These are phyloP conservation scores for Galendromus occidentalis DNA, from an alignment of 1,140 invertebrate genomes.

Conservation along the genomic window DNA sequence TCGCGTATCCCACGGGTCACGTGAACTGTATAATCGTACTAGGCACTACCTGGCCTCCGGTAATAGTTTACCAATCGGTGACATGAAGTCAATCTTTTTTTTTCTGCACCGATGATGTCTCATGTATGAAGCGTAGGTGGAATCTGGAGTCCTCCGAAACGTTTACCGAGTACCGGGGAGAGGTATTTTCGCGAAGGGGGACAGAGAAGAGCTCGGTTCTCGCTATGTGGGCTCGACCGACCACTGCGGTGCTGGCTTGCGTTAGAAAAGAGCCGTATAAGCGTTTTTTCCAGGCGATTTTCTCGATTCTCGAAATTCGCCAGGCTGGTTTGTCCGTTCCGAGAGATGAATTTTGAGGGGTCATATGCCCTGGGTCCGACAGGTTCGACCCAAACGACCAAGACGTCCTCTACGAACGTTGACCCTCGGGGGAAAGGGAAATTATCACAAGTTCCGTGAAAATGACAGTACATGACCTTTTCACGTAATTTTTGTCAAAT, in stretches of 20 bases:
- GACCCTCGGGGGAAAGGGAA: slow-evolving; percentile 1
- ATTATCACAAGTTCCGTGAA: background rate
- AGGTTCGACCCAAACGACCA: background rate
- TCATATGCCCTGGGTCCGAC: background rate
- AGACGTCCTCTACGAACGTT: background rate
- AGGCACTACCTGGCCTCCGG: too few species aligned
- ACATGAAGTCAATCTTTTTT: too few species aligned
- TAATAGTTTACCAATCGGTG: too few species aligned
- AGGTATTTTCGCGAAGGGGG: too few species aligned
- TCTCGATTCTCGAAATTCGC: background rate
- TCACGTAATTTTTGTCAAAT: background rate
- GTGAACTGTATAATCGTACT: too few species aligned
- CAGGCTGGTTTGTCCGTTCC: background rate
- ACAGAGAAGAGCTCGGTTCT: too few species aligned
- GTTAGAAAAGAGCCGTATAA: background rate
- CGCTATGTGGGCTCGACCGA: too few species aligned
- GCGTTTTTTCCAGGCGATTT: background rate
- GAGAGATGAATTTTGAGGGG: slow-evolving; percentile 8
- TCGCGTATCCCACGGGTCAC: too few species aligned
- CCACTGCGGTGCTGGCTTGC: background rate
- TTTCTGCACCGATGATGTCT: too few species aligned
- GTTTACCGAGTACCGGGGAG: too few species aligned
- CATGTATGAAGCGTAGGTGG: too few species aligned
- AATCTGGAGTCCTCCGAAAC: too few species aligned
- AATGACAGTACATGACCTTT: background rate